A percentile compares a stretch with the other conserved stretches of the same genome.
phyloP scores from a whole-genome alignment of 2,797 vertebrate species.

The Enteromius viviparus region DNA sequence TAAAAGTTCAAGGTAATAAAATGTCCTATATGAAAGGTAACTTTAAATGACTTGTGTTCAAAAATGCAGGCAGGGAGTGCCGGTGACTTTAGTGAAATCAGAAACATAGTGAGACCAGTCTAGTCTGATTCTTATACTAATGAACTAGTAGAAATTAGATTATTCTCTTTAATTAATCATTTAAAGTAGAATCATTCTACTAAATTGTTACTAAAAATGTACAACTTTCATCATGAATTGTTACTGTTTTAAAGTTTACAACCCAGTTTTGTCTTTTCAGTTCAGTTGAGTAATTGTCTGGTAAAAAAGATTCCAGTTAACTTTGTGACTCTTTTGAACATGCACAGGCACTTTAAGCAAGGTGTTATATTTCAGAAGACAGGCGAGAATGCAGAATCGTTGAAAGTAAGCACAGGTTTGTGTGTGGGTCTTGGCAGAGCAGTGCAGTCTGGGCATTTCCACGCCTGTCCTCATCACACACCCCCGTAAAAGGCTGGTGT shows the following conservation, averaged over 20 bases:
- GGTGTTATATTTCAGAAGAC: conserved; percentile 54
- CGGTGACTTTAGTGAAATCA: too few species aligned
- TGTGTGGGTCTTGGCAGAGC: conserved; percentile 59
- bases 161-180: not conserved
- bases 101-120: not conserved
- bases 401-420: conserved; percentile 46
- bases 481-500: conserved; percentile 53
- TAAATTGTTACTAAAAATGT: not conserved
- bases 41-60: too few species aligned
- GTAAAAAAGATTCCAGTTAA: not conserved
- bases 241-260: not conserved
- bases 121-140: not conserved
- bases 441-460: conserved; percentile 46
- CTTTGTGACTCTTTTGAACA: conserved; percentile 1
- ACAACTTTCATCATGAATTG: not conserved
- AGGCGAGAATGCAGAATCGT: conserved; percentile 58
- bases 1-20: too few species aligned
- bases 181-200: too few species aligned
- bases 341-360: conserved; percentile 15
- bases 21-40: too few species aligned
- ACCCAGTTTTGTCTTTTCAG: not conserved
- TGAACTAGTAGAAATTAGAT: not conserved
- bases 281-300: conserved; percentile 9
- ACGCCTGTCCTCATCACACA: conserved; percentile 46
- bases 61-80: too few species aligned